phyloP scores from a whole-genome alignment of 1,140 invertebrate species.

The Periplaneta americana region DNA sequence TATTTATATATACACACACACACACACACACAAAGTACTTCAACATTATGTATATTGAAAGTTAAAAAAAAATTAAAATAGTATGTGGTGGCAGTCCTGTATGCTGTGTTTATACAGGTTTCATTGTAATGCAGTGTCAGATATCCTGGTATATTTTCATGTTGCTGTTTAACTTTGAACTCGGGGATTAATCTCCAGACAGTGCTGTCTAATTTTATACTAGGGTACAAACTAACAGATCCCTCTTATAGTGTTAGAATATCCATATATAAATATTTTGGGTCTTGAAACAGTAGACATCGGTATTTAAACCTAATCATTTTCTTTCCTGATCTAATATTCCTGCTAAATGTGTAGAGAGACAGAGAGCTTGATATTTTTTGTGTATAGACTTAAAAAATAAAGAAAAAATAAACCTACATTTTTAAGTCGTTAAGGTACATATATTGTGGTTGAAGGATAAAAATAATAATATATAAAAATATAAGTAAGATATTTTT shows the following conservation, averaged over 20 bases:
- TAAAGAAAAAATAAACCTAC: no score
- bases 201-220: neutral
- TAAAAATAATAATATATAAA: neutral
- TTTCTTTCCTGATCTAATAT: neutral
- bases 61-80: neutral
- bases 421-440: neutral
- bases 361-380: neutral
- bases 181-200: neutral
- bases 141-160: neutral
- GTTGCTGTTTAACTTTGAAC: neutral
- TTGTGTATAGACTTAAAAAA: neutral
- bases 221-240: neutral
- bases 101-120: neutral
- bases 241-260: neutral
- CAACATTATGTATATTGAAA: neutral
- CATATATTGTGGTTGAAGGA: neutral
- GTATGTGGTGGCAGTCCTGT: neutral
- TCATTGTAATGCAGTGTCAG: neutral
- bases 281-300: neutral
- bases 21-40: neutral
- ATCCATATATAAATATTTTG: neutral
- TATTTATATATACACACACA: no score
- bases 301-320: neutral
- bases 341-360: neutral
- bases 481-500: neutral